A percentile compares a stretch with the other conserved stretches of the same genome.
phyloP scores from a whole-genome alignment of 2,113 vertebrate species.

The Pyxicephalus adspersus region DNA sequence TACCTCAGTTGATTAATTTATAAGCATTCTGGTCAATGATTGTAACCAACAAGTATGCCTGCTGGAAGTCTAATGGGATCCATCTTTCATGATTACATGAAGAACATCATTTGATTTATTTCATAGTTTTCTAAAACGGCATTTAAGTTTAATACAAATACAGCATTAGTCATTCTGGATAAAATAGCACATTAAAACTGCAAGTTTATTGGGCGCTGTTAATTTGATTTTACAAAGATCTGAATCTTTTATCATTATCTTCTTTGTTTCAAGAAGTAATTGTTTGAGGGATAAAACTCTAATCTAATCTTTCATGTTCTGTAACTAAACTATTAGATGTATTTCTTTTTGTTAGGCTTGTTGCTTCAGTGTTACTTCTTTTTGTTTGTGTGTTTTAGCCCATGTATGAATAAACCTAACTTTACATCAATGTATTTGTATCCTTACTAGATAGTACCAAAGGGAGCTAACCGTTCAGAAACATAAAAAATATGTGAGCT shows the following conservation, averaged over 20 bases:
- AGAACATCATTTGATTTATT: constrained; percentile 78
- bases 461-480: too few species aligned
- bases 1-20: constrained; percentile 77
- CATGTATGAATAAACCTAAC: not conserved
- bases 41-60: constrained; percentile 76
- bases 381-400: not conserved
- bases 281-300: constrained; percentile 62
- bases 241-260: constrained; percentile 70
- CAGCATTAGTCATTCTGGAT: constrained; percentile 77
- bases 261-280: constrained; percentile 68
- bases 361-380: not conserved
- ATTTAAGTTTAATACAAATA: constrained; percentile 79
- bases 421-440: not conserved
- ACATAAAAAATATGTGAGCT: too few species aligned
- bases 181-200: constrained; percentile 72
- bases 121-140: constrained; percentile 69
- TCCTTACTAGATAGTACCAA: too few species aligned
- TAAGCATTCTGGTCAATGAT: constrained; percentile 77
- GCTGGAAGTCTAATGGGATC: constrained; percentile 74
- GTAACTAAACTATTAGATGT: not conserved
- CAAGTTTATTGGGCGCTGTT: constrained; percentile 73
- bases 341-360: not conserved
- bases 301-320: constrained; percentile 11
- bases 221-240: constrained; percentile 74
- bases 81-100: constrained; percentile 77